Percentiles rank a stretch among this genome's conserved stretches.
Conservation (phyloP, 2,113 vertebrate species). For the Rhizomys pruinosus region DNA sequence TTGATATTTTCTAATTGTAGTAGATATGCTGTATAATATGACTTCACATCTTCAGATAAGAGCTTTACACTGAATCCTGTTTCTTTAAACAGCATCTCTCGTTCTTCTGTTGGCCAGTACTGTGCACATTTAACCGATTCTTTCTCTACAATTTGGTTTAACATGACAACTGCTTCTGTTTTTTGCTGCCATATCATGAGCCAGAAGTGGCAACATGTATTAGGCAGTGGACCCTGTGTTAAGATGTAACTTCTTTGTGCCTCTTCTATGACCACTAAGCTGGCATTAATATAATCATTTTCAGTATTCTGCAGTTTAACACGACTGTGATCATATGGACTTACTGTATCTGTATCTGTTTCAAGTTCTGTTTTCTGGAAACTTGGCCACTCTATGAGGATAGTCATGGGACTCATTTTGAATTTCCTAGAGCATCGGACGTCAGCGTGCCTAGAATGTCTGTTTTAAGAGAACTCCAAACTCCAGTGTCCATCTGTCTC, state of each 20-base stretch:
- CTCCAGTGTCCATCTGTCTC: too few species aligned
- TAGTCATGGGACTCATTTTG: conserved; percentile 94
- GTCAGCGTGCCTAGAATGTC: too few species aligned
- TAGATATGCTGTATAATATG: conserved; percentile 94
- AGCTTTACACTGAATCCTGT: conserved; percentile 94
- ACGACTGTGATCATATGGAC: conserved; percentile 99
- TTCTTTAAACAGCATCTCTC: conserved; percentile 93
- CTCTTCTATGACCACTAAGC: too few species aligned
- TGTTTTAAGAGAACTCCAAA: too few species aligned
- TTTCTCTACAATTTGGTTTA: conserved; percentile 98
- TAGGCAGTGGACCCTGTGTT: conserved; percentile 96
- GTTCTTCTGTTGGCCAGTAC: conserved; percentile 96
- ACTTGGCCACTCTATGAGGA: conserved; percentile 95
- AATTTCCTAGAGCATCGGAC: too few species aligned
- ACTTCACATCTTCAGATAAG: conserved; percentile 94
- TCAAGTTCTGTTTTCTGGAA: conserved; percentile 94
- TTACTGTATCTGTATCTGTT: conserved; percentile 99
- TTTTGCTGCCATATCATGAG: conserved; percentile 98
- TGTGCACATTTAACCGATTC: conserved; percentile 99
- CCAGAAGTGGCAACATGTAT: conserved; percentile 99
- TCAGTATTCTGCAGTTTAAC: too few species aligned
- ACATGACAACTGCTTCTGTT: conserved; percentile 97
- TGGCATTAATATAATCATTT: too few species aligned
- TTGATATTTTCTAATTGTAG: conserved; percentile 93
- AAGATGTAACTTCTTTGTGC: too few species aligned